phyloP scores from a whole-genome alignment of 2,888 invertebrate species.

The Caenorhabditis wallacei region DNA sequence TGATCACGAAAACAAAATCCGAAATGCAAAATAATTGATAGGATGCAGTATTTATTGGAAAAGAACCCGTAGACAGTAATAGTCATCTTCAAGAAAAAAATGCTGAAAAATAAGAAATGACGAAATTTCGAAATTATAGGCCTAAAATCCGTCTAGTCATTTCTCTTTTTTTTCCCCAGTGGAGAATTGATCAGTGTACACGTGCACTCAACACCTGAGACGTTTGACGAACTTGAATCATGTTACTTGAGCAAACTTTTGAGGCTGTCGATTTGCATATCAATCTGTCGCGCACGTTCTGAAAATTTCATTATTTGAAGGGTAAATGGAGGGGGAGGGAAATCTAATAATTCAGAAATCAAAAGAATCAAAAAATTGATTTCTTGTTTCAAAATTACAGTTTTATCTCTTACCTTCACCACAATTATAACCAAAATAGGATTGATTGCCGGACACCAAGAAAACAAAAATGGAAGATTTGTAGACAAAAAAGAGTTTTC shows the following conservation, averaged over 20 bases:
- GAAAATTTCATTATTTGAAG: neutral
- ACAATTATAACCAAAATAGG: slow-evolving; percentile 57
- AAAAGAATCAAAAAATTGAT: neutral
- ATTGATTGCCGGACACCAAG: slow-evolving; percentile 65
- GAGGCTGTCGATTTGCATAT: slow-evolving; percentile 21
- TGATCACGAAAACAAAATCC: too few species aligned
- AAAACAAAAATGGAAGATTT: slow-evolving; percentile 56
- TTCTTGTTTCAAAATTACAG: neutral
- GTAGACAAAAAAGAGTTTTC: slow-evolving; percentile 39
- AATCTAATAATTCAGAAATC: neutral
- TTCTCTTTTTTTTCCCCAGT: neutral
- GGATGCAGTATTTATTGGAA: too few species aligned
- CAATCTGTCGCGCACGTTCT: slow-evolving; percentile 54
- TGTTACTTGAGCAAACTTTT: slow-evolving; percentile 36
- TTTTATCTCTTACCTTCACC: slow-evolving; percentile 35
- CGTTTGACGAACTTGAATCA: slow-evolving; percentile 43
- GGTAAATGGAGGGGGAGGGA: neutral
- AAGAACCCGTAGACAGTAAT: neutral
- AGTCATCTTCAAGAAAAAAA: neutral
- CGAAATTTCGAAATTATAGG: neutral
- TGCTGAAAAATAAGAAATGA: neutral
- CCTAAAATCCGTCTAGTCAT: slow-evolving; percentile 3
- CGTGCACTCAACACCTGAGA: slow-evolving; percentile 41
- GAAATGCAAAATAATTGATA: too few species aligned
- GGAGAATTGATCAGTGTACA: slow-evolving; percentile 30